Conservation (phyloP, 2,888 invertebrate genomes). For the Abrostola triplasia region DNA sequence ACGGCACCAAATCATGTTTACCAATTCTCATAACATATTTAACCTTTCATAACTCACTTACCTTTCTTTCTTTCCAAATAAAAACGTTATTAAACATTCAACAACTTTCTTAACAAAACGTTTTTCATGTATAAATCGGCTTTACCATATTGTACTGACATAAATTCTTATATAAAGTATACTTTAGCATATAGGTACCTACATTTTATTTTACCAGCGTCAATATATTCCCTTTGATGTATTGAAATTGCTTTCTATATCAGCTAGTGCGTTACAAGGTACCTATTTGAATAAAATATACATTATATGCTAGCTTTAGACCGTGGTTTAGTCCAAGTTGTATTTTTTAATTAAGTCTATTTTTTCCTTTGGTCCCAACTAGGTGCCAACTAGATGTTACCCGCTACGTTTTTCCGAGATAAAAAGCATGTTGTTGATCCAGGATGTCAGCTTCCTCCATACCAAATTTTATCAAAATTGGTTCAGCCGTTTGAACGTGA, state of each 20-base stretch:
- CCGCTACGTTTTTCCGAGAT: no score
- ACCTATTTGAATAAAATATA: no score
- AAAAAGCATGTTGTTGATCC: no score
- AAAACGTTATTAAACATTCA: constrained; percentile 18
- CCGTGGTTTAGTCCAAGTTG: no score
- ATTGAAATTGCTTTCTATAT: constrained; percentile 26
- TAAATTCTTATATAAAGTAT: constrained; percentile 13
- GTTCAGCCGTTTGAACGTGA: no score
- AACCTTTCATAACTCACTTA: constrained; percentile 14
- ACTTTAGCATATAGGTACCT: neutral
- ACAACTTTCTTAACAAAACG: neutral
- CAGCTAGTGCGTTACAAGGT: neutral
- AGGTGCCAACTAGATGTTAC: no score
- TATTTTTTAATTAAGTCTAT: no score
- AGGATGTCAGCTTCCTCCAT: no score
- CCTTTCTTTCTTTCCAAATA: constrained; percentile 23
- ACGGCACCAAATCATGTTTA: neutral
- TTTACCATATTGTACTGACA: constrained; percentile 19
- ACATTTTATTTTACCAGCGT: neutral
- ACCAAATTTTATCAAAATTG: no score
- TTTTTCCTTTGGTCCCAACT: no score
- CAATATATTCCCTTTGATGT: constrained; percentile 31
- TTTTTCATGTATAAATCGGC: constrained; percentile 12
- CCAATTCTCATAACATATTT: neutral
- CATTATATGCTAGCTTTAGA: no score